phyloP scores from a whole-genome alignment of 2,797 vertebrate genomes.

The Orestias chungarensis region DNA sequence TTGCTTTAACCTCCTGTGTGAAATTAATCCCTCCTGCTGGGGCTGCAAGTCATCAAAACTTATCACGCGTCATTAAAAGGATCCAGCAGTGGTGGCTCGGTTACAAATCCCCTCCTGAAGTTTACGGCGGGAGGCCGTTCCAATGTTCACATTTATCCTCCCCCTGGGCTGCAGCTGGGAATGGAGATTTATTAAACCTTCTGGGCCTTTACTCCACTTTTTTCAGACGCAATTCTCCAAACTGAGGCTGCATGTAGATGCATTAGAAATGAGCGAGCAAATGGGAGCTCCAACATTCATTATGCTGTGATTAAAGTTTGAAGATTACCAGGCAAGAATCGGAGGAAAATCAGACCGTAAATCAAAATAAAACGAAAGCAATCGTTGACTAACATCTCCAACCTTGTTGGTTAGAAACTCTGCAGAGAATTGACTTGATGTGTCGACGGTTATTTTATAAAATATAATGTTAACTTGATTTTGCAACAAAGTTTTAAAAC shows the following conservation, averaged over 20 bases:
- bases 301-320: background rate
- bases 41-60: conserved; percentile 46
- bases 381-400: background rate
- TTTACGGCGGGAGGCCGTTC: conserved; percentile 20
- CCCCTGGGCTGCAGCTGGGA: conserved; percentile 14
- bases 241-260: conserved; percentile 6
- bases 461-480: background rate
- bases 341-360: background rate
- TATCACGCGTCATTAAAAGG: conserved; percentile 27
- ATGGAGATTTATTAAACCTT: conserved; percentile 20
- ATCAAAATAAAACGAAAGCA: background rate
- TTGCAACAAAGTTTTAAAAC: background rate
- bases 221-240: conserved; percentile 17
- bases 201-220: conserved; percentile 2
- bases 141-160: conserved; percentile 5
- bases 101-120: conserved; percentile 47
- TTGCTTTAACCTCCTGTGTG: conserved; percentile 33
- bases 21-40: conserved; percentile 30
- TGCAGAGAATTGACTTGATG: background rate
- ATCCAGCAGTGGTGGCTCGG: conserved; percentile 13
- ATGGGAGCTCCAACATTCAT: background rate
- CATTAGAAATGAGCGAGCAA: background rate
- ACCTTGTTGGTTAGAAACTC: background rate
- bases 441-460: background rate
- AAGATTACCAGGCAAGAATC: background rate